Base-by-base conservation (phyloP, 2,888 invertebrate genomes). In the Lithophane socia region DNA sequence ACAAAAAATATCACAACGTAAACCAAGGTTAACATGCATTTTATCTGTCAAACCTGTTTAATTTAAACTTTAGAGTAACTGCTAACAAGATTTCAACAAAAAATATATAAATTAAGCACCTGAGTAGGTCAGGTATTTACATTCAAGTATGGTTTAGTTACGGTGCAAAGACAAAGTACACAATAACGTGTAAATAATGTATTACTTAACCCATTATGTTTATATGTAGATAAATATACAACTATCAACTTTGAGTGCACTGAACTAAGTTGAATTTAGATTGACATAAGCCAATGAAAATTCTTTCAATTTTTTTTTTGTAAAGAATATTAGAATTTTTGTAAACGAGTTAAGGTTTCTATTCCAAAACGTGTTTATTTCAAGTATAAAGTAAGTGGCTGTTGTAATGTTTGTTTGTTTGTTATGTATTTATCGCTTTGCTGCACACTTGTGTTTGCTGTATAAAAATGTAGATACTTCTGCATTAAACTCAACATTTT, bases 121-220 rank as follows among this genome's bases (percentile, higher is more conserved):
- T 60, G 63, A 85, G 64, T 82, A 75, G 85, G 84, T 82, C 82
- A 85, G 72, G 49, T 68, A 63, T 71, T 69, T 77, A 49, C 65
- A n/a, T 64, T 76, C 60, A 63, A 73, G 65, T 73, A 44, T 66
- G 67, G 60, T 61, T 79, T 58, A 72, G 24, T 56, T 58, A 49
- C 58, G 10, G 21, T 42, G 60, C 47, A 49, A 60, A 61, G 58
- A 64, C 42, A 67, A 63, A 44, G 9, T 49, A 58, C 21, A 70
- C 49, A 69, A 60, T 66, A 9, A 47, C 0, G 21, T 60, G 58
- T 67, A 67, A 47, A 82, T 70, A 52, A 75, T 72, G 13, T 64
- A 52, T 42, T n/a, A n/a, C 42, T 29, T 3, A 29, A 44, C 18
- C n/a, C 18, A 47, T 18, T 37, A 52, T 49, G 18, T 7, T 44